Evolutionary conservation across 1,140 invertebrate genomes (phyloP).

Genomic region (Euura saliciscinereae): DNA sequence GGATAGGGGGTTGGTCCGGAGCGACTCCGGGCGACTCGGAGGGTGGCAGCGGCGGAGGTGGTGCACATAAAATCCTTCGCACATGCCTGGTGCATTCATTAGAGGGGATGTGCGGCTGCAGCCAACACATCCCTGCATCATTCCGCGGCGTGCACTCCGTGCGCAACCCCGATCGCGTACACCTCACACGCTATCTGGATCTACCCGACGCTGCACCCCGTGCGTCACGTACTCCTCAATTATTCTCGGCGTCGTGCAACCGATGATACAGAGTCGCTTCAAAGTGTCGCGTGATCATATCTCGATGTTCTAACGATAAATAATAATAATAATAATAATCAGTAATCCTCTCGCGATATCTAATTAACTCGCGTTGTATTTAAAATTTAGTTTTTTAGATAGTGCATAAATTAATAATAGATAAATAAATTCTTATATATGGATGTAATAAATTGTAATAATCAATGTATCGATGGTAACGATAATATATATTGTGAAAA

Average conservation of each 20-base stretch:
- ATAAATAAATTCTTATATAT: neutral
- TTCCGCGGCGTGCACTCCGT: conserved; percentile 36
- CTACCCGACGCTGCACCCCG: neutral
- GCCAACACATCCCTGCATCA: conserved; percentile 41
- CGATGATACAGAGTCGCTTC: no score
- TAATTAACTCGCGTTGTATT: no score
- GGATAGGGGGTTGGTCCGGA: neutral
- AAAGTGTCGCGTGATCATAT: no score
- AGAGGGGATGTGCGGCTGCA: conserved; percentile 57
- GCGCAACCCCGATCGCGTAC: conserved; percentile 21
- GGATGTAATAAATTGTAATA: neutral
- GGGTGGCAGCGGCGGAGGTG: conserved; percentile 38
- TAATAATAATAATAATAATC: neutral
- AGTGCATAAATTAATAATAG: neutral
- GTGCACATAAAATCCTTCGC: conserved; percentile 60
- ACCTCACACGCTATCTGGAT: neutral
- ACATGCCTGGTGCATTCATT: conserved; percentile 60
- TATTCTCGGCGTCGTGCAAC: no score
- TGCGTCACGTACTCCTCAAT: no score
- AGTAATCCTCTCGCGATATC: no score
- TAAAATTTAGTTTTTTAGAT: no score
- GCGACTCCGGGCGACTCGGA: conserved; percentile 24
- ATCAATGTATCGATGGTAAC: neutral
- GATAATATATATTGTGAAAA: no score
- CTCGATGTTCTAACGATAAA: neutral